Evolutionary conservation across 2,113 vertebrate species (phyloP).

Genomic region (Scomber scombrus): DNA sequence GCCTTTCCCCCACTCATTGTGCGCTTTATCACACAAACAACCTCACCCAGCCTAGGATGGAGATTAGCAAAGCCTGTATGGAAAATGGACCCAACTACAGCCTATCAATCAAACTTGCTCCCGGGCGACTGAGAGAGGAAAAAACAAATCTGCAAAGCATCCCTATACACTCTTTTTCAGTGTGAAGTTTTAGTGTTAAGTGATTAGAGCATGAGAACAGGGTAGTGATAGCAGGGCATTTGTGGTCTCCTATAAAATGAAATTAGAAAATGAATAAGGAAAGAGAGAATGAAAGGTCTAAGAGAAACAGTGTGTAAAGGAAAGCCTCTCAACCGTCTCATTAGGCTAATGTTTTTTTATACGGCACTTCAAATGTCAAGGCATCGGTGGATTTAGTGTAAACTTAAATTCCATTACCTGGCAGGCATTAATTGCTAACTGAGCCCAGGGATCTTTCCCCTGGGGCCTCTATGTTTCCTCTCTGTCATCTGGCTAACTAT

Average conservation of each 20-base stretch:
- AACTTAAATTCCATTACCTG: conserved; percentile 99
- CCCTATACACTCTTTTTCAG: conserved; percentile 67
- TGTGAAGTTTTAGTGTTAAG: conserved; percentile 55
- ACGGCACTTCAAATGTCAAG: conserved; percentile 98
- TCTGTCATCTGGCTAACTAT: conserved; percentile 99
- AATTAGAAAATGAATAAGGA: conserved; percentile 50
- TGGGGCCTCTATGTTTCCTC: conserved; percentile 96
- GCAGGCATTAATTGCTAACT: conserved; percentile 99
- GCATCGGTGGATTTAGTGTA: conserved; percentile 98
- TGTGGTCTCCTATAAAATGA: conserved; percentile 4
- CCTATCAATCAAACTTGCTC: conserved; percentile 81
- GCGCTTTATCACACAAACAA: conserved; percentile 83
- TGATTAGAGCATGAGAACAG: conserved; percentile 68
- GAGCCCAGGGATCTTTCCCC: conserved; percentile 92
- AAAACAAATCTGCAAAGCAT: conserved; percentile 55
- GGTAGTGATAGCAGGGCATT: not conserved
- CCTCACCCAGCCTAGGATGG: conserved; percentile 79
- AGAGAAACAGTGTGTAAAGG: conserved; percentile 48
- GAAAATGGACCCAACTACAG: conserved; percentile 86
- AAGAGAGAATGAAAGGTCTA: conserved; percentile 45
- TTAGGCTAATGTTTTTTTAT: conserved; percentile 99
- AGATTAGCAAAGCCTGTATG: conserved; percentile 85
- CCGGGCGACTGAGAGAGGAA: conserved; percentile 75
- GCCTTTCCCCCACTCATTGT: conserved; percentile 62
- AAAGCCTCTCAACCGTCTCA: conserved; percentile 85